A percentile compares a stretch with the other conserved stretches of the same genome.
These are phyloP conservation scores for Exaiptasia diaphana DNA, from an alignment of 64 coral and sea anemone species.

Conservation along the genomic window DNA sequence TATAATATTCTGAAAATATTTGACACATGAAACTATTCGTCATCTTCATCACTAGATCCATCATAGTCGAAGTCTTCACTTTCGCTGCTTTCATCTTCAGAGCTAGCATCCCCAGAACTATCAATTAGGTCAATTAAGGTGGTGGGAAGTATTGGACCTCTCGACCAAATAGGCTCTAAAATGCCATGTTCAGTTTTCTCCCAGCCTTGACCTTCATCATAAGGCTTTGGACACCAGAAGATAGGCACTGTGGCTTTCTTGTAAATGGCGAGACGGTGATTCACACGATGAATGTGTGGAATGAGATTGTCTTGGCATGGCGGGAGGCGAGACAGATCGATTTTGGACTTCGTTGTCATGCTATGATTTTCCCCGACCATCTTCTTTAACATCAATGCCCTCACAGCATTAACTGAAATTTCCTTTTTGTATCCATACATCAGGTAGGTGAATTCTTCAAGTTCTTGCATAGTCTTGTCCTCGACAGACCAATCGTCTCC, in stretches of 20 bases:
- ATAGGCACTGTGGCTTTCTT: background rate
- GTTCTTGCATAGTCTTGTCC: background rate
- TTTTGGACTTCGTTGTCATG: slow-evolving; percentile 24
- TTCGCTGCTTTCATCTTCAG: background rate
- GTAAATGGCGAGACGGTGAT: background rate
- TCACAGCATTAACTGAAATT: background rate
- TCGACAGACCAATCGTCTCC: slow-evolving; percentile 21
- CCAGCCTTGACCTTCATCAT: slow-evolving; percentile 9
- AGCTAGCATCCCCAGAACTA: background rate
- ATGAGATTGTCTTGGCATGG: slow-evolving; percentile 13
- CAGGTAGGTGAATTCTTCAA: slow-evolving; percentile 23
- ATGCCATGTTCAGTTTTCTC: background rate
- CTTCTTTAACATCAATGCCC: slow-evolving; percentile 9
- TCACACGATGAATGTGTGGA: slow-evolving; percentile 5
- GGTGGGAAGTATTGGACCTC: background rate
- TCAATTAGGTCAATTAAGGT: background rate
- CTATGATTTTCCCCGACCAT: slow-evolving; percentile 34
- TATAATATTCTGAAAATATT: too few relatives aligned
- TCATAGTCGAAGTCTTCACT: background rate
- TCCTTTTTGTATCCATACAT: slow-evolving; percentile 27
- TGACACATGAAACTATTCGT: too few relatives aligned
- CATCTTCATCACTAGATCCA: slow-evolving; percentile 3
- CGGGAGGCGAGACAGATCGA: slow-evolving; percentile 28
- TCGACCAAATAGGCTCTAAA: slow-evolving; percentile 13
- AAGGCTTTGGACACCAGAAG: slow-evolving; percentile 3